These are phyloP conservation scores for Acromyrmex echinatior DNA, from an alignment of 1,140 invertebrate species.

Conservation along the genomic window DNA sequence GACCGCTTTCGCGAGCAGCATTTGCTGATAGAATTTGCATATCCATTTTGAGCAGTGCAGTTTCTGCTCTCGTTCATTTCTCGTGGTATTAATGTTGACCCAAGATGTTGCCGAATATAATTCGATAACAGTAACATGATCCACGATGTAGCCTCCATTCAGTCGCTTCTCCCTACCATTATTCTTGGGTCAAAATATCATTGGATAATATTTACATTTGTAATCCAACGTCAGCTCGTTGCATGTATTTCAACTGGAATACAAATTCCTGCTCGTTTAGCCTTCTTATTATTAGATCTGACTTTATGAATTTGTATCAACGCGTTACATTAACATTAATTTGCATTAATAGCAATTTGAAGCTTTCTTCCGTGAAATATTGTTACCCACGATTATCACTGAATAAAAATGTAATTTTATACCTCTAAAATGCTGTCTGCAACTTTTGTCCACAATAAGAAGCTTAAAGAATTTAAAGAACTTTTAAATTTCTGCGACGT, in stretches of 20 bases:
- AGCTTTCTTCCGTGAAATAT: not conserved
- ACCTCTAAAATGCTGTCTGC: not conserved
- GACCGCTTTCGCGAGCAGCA: not conserved
- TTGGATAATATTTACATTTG: slow-evolving; percentile 33
- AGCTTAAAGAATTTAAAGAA: not conserved
- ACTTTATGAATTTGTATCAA: slow-evolving; percentile 7
- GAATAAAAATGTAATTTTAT: slow-evolving; percentile 14
- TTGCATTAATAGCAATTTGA: slow-evolving; percentile 19
- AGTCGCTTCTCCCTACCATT: not conserved
- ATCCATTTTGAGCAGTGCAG: slow-evolving; percentile 5
- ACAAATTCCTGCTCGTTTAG: not conserved
- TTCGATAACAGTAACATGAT: slow-evolving; percentile 35
- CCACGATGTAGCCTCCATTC: not conserved
- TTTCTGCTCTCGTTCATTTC: slow-evolving; percentile 15
- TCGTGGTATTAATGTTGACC: slow-evolving; percentile 14
- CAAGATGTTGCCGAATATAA: slow-evolving; percentile 33
- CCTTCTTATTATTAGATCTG: slow-evolving; percentile 15
- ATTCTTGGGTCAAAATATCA: slow-evolving; percentile 36
- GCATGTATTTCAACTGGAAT: not conserved
- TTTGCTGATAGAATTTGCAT: slow-evolving; percentile 32
- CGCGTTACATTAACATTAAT: slow-evolving; percentile 21
- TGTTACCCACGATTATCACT: not conserved
- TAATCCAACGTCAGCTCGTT: not conserved
- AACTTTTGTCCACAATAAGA: not conserved
- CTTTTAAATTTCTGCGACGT: not conserved